phyloP scores from a whole-genome alignment of 1,140 invertebrate genomes.

The Caenorhabditis tropicalis region DNA sequence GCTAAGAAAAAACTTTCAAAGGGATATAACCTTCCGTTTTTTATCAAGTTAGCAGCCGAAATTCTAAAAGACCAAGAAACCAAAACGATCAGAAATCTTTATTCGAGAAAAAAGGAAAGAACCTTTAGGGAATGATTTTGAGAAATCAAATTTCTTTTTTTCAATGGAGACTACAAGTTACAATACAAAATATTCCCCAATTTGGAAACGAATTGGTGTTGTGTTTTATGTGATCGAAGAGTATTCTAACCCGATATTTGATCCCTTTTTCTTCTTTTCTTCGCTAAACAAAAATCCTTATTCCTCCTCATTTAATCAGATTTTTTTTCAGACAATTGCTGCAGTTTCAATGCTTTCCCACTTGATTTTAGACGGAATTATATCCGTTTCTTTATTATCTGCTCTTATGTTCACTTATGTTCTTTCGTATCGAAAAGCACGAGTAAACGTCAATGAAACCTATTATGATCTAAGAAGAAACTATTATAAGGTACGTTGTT shows the following conservation, averaged over 20 bases:
- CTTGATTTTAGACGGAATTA: neutral
- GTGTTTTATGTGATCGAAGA: neutral
- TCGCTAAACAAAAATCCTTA: neutral
- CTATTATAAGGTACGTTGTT: neutral
- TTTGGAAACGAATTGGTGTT: neutral
- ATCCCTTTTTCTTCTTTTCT: neutral
- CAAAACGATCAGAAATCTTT: neutral
- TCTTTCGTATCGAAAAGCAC: slow-evolving; percentile 27
- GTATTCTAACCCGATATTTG: neutral
- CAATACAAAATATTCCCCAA: neutral
- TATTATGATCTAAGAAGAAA: slow-evolving; percentile 20
- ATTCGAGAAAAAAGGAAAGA: neutral
- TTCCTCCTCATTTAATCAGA: neutral
- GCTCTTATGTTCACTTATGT: slow-evolving; percentile 32
- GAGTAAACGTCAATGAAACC: slow-evolving; percentile 1
- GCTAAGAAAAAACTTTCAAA: too few relatives aligned
- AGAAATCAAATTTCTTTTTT: neutral
- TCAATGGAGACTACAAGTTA: neutral
- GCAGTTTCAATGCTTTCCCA: slow-evolving; percentile 7
- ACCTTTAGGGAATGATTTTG: neutral
- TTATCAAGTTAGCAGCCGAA: neutral
- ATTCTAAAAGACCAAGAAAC: slow-evolving; percentile 3
- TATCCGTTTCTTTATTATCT: neutral
- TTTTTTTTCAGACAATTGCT: slow-evolving; percentile 7
- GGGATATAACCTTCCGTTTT: neutral